phyloP scores from a whole-genome alignment of 2,113 vertebrate genomes.

The Jacana jacana region DNA sequence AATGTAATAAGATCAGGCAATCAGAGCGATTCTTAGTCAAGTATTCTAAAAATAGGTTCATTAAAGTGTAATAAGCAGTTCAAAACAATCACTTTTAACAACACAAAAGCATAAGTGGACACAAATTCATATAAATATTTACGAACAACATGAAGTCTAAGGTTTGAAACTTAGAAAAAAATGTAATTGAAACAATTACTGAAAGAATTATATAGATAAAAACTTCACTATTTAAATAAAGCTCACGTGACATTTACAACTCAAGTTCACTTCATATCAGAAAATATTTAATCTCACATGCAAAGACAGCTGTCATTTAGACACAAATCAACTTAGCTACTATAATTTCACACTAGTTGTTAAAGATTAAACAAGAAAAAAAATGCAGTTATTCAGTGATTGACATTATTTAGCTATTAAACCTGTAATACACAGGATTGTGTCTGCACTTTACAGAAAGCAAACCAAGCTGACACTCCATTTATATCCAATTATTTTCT shows the following conservation, averaged over 20 bases:
- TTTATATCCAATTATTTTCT: neutral
- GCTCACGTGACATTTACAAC: neutral
- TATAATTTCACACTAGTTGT: neutral
- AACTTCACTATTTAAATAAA: neutral
- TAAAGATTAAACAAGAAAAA: neutral
- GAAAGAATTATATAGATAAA: neutral
- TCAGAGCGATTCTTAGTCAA: neutral
- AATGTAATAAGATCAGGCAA: neutral
- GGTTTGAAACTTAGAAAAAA: neutral
- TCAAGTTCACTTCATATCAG: neutral
- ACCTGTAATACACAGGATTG: neutral
- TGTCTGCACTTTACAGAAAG: neutral
- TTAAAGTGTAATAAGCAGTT: neutral
- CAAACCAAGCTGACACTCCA: neutral
- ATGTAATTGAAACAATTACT: neutral
- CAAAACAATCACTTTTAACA: neutral
- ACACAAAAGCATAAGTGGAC: neutral
- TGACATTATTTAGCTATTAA: neutral
- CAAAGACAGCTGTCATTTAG: neutral
- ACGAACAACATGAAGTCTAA: neutral
- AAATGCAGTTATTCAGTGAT: neutral
- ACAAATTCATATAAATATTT: neutral
- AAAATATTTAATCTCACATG: neutral
- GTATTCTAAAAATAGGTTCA: neutral
- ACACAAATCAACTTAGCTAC: neutral